phyloP scores from a whole-genome alignment of 2,888 invertebrate genomes.

The Stenolophus ochropezus region DNA sequence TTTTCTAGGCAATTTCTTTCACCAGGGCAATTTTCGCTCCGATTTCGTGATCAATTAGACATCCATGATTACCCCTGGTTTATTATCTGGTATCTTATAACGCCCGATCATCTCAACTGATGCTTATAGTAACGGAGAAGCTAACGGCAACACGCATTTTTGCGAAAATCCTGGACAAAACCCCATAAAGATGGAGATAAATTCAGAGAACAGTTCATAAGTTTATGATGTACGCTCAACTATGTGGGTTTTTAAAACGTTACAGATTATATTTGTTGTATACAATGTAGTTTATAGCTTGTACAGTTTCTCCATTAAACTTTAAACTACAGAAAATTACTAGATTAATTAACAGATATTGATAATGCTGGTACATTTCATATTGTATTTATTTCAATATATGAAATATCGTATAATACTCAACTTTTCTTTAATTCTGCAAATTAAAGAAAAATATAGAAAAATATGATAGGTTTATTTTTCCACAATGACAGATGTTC shows the following conservation, averaged over 20 bases:
- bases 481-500: no score
- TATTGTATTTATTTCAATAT: no score
- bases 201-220: neutral
- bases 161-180: constrained; percentile 17
- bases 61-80: constrained; percentile 31
- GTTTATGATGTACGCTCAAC: constrained; percentile 5
- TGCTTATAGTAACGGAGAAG: constrained; percentile 18
- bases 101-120: neutral
- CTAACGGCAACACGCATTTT: constrained; percentile 8
- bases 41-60: constrained; percentile 46
- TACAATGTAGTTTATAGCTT: neutral
- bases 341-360: neutral
- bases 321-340: neutral
- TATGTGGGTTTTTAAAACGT: constrained; percentile 1
- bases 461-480: no score
- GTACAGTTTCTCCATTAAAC: neutral
- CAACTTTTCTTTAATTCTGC: no score
- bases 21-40: neutral
- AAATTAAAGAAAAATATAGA: no score
- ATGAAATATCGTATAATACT: no score
- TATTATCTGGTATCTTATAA: constrained; percentile 13
- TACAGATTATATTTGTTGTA: neutral
- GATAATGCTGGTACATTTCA: neutral
- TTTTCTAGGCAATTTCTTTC: neutral
- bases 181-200: constrained; percentile 15